Conservation (phyloP, 2,797 vertebrate genomes). For the Arnoldichthys spilopterus region DNA sequence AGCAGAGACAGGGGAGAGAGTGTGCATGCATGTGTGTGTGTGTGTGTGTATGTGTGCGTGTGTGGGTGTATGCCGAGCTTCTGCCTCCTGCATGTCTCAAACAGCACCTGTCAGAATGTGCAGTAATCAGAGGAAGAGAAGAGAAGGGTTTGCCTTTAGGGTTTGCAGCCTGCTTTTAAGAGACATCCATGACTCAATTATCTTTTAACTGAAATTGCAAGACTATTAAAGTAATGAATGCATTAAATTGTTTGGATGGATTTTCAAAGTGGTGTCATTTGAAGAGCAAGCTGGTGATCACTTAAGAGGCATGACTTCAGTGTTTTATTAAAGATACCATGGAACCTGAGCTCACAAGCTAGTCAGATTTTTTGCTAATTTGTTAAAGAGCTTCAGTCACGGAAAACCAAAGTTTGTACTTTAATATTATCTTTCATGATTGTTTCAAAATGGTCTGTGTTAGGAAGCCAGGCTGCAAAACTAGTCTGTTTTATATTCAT, state of each 20-base stretch:
- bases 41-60: constrained; percentile 21
- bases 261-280: too few relatives aligned
- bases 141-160: not conserved
- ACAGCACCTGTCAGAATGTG: constrained; percentile 33
- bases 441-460: too few relatives aligned
- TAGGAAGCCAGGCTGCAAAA: too few relatives aligned
- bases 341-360: not conserved
- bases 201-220: not conserved
- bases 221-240: not conserved
- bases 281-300: too few relatives aligned
- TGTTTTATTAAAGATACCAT: too few relatives aligned
- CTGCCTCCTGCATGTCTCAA: not conserved
- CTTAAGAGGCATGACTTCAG: too few relatives aligned
- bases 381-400: too few relatives aligned
- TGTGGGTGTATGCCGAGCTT: constrained; percentile 12
- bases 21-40: not conserved
- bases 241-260: not conserved
- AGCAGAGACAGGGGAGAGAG: constrained; percentile 19
- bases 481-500: too few relatives aligned
- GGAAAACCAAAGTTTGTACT: too few relatives aligned
- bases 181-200: constrained; percentile 10
- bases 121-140: not conserved
- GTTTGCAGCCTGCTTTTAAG: not conserved
- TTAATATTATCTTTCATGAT: too few relatives aligned
- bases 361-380: too few relatives aligned